These are phyloP conservation scores for Drosophila erecta DNA, from an alignment of 1,140 invertebrate species.

Conservation along the genomic window DNA sequence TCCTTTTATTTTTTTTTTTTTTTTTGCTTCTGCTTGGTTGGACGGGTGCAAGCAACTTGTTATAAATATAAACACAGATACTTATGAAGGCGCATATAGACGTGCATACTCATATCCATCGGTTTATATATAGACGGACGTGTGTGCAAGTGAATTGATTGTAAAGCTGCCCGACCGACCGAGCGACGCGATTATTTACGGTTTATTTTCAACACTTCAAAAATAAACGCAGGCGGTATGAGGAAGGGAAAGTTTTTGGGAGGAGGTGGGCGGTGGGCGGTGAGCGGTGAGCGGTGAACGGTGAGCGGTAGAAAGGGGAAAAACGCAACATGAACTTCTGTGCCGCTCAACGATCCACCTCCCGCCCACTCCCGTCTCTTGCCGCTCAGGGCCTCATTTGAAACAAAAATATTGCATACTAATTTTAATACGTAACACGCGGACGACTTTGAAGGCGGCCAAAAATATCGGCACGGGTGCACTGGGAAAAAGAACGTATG, in stretches of 20 bases:
- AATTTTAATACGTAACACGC: slow-evolving; percentile 83
- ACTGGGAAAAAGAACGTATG: slow-evolving; percentile 11
- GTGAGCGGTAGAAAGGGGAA: slow-evolving; percentile 22
- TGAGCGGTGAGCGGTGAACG: not conserved
- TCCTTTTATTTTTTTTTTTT: not conserved
- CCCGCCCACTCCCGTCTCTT: not conserved
- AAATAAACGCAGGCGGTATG: slow-evolving; percentile 62
- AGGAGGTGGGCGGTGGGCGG: not conserved
- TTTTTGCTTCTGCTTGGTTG: slow-evolving; percentile 39
- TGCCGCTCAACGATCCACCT: slow-evolving; percentile 16
- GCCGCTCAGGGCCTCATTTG: slow-evolving; percentile 29
- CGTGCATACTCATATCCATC: slow-evolving; percentile 33
- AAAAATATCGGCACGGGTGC: slow-evolving; percentile 55
- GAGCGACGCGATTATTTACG: slow-evolving; percentile 77
- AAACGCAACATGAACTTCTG: slow-evolving; percentile 63
- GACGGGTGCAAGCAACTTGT: slow-evolving; percentile 79
- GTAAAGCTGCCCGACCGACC: slow-evolving; percentile 62
- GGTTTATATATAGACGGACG: slow-evolving; percentile 36
- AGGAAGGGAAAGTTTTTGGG: not conserved
- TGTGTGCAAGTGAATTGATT: slow-evolving; percentile 81
- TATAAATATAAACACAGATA: slow-evolving; percentile 81
- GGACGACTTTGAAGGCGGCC: slow-evolving; percentile 66
- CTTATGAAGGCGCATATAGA: slow-evolving; percentile 33
- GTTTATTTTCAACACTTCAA: slow-evolving; percentile 81
- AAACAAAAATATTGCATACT: slow-evolving; percentile 81